Percentiles rank a stretch among this genome's conserved stretches.
These are phyloP conservation scores for Epizoanthus illoricatus DNA, from an alignment of 92 coral and sea anemone species.

Conservation along the genomic window DNA sequence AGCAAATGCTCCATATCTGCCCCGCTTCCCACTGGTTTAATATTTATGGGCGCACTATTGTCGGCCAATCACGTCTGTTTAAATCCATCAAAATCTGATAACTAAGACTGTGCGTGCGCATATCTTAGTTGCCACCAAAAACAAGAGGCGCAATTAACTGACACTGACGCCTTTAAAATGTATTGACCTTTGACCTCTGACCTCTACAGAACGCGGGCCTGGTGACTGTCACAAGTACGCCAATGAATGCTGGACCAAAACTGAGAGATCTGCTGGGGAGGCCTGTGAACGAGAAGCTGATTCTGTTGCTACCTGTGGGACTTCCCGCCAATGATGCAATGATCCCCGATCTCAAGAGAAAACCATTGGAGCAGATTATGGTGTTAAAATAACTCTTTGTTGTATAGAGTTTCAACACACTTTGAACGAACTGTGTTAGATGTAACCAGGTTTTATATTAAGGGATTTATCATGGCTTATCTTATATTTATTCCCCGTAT, in stretches of 20 bases:
- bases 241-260: conserved; percentile 94
- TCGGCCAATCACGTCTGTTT: too few species aligned
- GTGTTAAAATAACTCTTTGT: conserved; percentile 40
- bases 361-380: conserved; percentile 76
- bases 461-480: too few species aligned
- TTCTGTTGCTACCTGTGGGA: conserved; percentile 87
- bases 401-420: neutral
- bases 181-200: conserved; percentile 67
- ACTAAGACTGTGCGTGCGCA: too few species aligned
- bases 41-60: too few species aligned
- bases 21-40: too few species aligned
- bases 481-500: too few species aligned
- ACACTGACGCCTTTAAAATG: conserved; percentile 32
- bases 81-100: too few species aligned
- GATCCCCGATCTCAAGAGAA: conserved; percentile 83
- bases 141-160: too few species aligned
- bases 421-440: neutral
- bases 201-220: conserved; percentile 82
- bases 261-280: conserved; percentile 76
- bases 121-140: too few species aligned
- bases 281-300: conserved; percentile 84
- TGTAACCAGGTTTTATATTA: neutral
- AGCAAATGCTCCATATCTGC: too few species aligned
- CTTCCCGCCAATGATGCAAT: conserved; percentile 78
- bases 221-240: conserved; percentile 97